These are phyloP conservation scores for Sminthurides bifidus DNA, from an alignment of 1,140 invertebrate genomes.

Conservation along the genomic window DNA sequence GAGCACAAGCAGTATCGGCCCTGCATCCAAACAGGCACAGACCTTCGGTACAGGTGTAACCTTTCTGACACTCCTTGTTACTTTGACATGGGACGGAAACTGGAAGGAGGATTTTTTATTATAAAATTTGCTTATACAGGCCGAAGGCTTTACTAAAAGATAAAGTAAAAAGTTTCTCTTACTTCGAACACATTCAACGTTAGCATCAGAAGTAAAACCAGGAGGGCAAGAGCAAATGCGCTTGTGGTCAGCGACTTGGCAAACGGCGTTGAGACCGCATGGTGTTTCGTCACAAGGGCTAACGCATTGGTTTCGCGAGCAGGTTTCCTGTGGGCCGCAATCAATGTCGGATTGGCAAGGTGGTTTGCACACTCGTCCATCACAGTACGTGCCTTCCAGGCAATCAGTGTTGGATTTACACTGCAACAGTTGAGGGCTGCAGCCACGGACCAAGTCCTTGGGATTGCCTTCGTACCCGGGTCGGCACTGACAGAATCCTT, in stretches of 20 bases:
- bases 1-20: constrained; percentile 70
- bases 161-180: constrained; percentile 39
- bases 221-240: constrained; percentile 68
- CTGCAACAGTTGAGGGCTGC: constrained; percentile 43
- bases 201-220: constrained; percentile 73
- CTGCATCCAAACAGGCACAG: constrained; percentile 62
- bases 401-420: constrained; percentile 61
- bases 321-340: constrained; percentile 63
- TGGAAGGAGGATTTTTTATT: too few relatives aligned
- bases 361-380: constrained; percentile 63
- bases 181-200: constrained; percentile 72
- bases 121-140: constrained; percentile 10
- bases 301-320: constrained; percentile 65
- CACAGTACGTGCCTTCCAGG: constrained; percentile 63
- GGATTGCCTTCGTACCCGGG: constrained; percentile 59
- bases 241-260: constrained; percentile 58
- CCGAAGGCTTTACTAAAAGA: too few relatives aligned
- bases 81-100: constrained; percentile 62
- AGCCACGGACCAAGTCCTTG: constrained; percentile 54
- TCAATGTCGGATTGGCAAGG: constrained; percentile 67
- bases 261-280: constrained; percentile 79
- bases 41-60: constrained; percentile 59
- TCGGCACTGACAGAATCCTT: constrained; percentile 61
- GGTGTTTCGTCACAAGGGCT: constrained; percentile 66
- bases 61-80: constrained; percentile 53